Evolutionary conservation across 2,888 invertebrate genomes (phyloP), one percentile per base, ranked within the genome.

Genomic region (Argynnis bischoffii): DNA sequence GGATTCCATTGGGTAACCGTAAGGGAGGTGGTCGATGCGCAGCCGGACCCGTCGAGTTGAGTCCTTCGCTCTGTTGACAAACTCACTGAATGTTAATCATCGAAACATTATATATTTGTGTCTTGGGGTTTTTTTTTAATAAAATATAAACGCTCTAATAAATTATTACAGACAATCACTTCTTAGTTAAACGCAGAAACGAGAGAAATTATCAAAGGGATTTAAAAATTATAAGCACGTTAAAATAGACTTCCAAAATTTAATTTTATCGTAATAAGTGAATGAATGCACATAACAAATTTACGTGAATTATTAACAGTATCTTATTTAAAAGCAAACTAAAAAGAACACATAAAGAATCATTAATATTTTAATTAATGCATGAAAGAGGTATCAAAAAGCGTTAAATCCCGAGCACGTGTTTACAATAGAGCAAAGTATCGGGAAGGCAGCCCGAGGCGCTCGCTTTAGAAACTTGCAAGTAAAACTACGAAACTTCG

Each of bases 1-100:
- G 90, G 72, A 87, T 79, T 73, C 92, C 92, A 79, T 92, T 92
- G 64, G 90, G 85, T 83, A 92, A 89, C 81, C 89, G 83, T 71
- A 90, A 79, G 54, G 89, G 90, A 50, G 90, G 90, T 71, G 92
- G 92, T 65, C 92, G 86, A 70, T 90, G 89, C 66, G 80, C 76
- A 15, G 87, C 80, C 73, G 85, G 84, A 63, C 81, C 84, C 69
- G 88, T 79, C 15, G 88, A 82, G 69, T 83, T 85, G 72, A 86
- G 78, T 56, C 80, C 87, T 76, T 92, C 92, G 83, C 77, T 87
- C 92, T 92, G 86, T 64, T 55, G 69, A 78, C 73, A 81, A 74
- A 74, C 73, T 54, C 14, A 50, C 63, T 47, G 21, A 56, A 3
- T 18, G 14, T 56, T 57, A 57, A 51, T 51, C 3, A 15, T 8